Conservation (phyloP, 2,113 vertebrate species). For the Myiozetetes cayanensis region DNA sequence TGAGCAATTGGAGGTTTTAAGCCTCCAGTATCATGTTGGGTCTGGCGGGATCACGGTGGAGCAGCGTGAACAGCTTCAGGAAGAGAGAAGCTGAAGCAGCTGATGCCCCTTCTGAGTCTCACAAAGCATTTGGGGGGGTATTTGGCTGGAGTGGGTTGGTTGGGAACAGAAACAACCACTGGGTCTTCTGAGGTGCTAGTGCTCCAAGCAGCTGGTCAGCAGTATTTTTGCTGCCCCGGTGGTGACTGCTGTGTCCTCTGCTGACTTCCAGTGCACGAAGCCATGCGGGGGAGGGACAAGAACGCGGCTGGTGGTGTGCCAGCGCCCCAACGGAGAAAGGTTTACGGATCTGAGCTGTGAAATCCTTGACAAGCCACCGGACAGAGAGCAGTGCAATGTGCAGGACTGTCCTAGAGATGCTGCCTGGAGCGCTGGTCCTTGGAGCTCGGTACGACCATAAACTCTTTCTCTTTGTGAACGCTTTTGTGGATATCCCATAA, state of each 20-base stretch:
- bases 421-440: conserved; percentile 91
- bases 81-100: not conserved
- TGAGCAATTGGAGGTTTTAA: not conserved
- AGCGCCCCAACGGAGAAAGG: conserved; percentile 88
- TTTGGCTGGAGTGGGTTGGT: not conserved
- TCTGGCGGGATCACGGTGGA: not conserved
- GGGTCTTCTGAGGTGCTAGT: not conserved
- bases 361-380: conserved; percentile 94
- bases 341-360: conserved; percentile 97
- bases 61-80: not conserved
- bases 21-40: not conserved
- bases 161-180: not conserved
- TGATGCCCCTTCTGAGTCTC: not conserved
- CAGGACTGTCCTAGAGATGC: conserved; percentile 87
- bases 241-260: not conserved
- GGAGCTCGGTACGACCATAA: conserved; percentile 98
- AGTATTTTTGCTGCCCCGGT: not conserved
- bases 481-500: conserved; percentile 57
- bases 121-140: accelerated
- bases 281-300: conserved; percentile 89
- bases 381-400: conserved; percentile 95
- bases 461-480: conserved; percentile 68
- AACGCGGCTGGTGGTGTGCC: conserved; percentile 93
- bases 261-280: conserved; percentile 85
- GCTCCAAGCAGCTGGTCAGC: accelerated